Evolutionary conservation across 2,888 invertebrate species (phyloP).

Genomic region (Platynereis dumerilii): DNA sequence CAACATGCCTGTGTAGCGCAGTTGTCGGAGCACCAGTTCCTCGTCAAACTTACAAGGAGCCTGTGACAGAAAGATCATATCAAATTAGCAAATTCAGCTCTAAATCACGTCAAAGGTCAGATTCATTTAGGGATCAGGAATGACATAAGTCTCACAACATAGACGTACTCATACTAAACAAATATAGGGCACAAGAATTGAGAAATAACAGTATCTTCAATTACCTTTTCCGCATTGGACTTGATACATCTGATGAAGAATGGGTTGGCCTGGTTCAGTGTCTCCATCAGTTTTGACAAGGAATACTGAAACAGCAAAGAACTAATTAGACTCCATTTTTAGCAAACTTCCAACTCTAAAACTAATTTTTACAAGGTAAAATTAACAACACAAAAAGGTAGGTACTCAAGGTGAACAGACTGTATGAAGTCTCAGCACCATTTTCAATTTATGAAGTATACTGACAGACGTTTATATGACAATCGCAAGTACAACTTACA

Average conservation of each 20-base stretch:
- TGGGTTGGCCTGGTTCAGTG: slow-evolving; percentile 86
- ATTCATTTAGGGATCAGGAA: too few relatives aligned
- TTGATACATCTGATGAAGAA: slow-evolving; percentile 92
- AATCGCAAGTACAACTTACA: too few relatives aligned
- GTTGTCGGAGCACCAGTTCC: slow-evolving; percentile 86
- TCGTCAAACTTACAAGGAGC: slow-evolving; percentile 92
- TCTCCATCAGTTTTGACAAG: slow-evolving; percentile 89
- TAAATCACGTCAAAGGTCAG: too few relatives aligned
- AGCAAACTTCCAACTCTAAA: not conserved
- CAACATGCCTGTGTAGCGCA: slow-evolving; percentile 95
- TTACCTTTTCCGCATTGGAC: slow-evolving; percentile 87
- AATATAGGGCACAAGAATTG: too few relatives aligned
- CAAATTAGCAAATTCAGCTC: not conserved
- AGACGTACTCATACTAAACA: too few relatives aligned
- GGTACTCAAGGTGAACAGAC: too few relatives aligned
- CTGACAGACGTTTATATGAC: too few relatives aligned
- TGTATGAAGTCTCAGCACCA: too few relatives aligned
- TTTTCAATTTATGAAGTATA: too few relatives aligned
- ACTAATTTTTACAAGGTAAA: too few relatives aligned
- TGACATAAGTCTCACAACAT: too few relatives aligned
- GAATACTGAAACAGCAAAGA: slow-evolving; percentile 73
- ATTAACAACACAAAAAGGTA: not conserved
- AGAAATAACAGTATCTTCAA: too few relatives aligned
- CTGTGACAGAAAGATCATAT: slow-evolving; percentile 52
- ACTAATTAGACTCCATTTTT: not conserved